These are phyloP conservation scores for Petroica traversi DNA, from an alignment of 2,113 vertebrate species.

Conservation along the genomic window DNA sequence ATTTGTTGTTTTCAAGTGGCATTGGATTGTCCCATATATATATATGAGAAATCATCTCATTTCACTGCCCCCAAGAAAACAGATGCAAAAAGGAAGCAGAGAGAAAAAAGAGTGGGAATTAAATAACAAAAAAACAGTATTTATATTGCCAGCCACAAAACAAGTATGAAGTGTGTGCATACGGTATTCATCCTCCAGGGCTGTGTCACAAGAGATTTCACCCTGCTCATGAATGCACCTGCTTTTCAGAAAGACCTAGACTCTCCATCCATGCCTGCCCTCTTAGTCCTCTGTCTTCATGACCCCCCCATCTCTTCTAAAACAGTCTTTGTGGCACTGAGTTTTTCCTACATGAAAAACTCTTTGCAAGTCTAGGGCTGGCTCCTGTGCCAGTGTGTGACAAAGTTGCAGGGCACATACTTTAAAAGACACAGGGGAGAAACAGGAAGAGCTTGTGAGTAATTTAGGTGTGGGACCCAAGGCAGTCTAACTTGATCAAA, in stretches of 20 bases:
- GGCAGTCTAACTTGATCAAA: not conserved
- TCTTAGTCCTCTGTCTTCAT: not conserved
- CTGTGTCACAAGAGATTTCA: not conserved
- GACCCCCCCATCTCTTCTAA: not conserved
- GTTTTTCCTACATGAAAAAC: not conserved
- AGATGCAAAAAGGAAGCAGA: not conserved
- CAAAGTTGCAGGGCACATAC: not conserved
- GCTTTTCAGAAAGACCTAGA: not conserved
- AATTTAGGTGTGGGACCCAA: not conserved
- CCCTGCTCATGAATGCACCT: not conserved
- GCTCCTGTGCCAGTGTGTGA: not conserved
- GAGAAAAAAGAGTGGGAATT: not conserved
- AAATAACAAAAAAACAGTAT: not conserved
- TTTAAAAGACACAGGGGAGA: not conserved
- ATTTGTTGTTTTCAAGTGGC: not conserved
- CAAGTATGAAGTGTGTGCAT: fast-evolving
- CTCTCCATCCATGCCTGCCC: not conserved
- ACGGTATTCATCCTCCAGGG: not conserved
- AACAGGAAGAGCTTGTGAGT: not conserved
- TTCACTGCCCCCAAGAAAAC: not conserved
- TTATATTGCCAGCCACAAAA: not conserved
- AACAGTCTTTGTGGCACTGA: not conserved
- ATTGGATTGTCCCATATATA: not conserved
- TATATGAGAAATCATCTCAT: not conserved
- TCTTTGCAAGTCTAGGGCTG: not conserved